Base-by-base conservation (phyloP, 2,113 vertebrate genomes). In the Calidris pygmaea region DNA sequence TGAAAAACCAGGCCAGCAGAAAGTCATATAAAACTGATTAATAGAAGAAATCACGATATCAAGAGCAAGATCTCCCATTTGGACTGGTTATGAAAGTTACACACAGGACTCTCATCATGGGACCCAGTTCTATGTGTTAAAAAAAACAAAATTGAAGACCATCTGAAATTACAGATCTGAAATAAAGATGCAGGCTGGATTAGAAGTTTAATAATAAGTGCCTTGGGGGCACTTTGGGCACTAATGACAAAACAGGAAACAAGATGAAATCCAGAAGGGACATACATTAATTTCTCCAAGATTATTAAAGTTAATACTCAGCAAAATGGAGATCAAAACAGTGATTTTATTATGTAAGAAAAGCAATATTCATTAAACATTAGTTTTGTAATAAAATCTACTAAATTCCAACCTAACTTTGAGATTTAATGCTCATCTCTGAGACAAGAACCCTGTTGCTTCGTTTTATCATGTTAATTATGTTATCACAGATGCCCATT, bases 1-100 rank as follows among this genome's bases (percentile, higher is more conserved):
- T 76, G 96, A 85, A 90, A 97, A 97, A 35, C 45, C 78, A 71
- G 90, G 94, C 32, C 63, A 94, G 95, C 85, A 90, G 95, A 75
- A 96, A 95, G 91, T 84, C 93, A 50, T 52, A 63, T 66, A 82
- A 95, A 97, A 83, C 3, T 43, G 86, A 87, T 97, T 79, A 92
- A 97, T 67, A 93, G 96, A 74, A 13, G 35, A 73, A 87, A 85
- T 76, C 55, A 43, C 8, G 66, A 23, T 3, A 43, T 27, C 50
- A 41, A 6, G 85, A 75, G 80, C 85, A 91, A 93, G 83, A 90
- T 92, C 82, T 94, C 16, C 66, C 87, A 32, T 59, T 89, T 89
- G 83, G 90, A 32, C 85, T 62, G 89, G 92, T 62, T 90, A 60
- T 56, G 92, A 72, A 12, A 65, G 94, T 90, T 72, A 78, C 80